Conservation (phyloP, 2,113 vertebrate genomes). For the cat (Felis catus) region DNA sequence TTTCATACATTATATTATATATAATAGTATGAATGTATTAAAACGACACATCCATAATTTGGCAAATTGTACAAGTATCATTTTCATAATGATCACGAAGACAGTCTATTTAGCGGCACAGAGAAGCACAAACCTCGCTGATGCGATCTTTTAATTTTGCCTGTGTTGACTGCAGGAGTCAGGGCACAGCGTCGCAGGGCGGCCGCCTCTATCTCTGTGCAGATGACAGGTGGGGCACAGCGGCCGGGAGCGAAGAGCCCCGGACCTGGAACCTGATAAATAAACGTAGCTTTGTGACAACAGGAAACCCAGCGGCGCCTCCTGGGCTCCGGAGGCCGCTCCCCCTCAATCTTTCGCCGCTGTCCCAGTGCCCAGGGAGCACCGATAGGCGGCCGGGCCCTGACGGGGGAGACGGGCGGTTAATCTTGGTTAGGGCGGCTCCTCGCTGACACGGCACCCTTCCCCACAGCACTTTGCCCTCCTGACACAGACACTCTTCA, state of each 20-base stretch:
- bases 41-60: neutral
- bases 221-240: neutral
- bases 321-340: accelerated
- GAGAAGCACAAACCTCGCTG: neutral
- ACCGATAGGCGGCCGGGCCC: accelerated
- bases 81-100: neutral
- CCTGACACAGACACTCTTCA: neutral
- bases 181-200: accelerated
- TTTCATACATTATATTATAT: neutral
- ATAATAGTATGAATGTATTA: neutral
- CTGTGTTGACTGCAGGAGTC: neutral
- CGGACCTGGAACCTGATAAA: neutral
- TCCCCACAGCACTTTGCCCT: neutral
- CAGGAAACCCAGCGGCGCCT: accelerated
- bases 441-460: accelerated
- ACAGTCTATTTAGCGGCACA: neutral
- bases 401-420: neutral
- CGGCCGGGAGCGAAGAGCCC: accelerated
- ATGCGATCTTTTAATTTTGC: neutral
- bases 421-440: neutral
- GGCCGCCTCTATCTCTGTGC: neutral
- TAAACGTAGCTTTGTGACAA: accelerated
- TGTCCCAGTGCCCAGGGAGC: accelerated
- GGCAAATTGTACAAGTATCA: neutral
- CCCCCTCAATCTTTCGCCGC: accelerated